Evolutionary conservation across 2,888 invertebrate genomes (phyloP), one percentile per base, ranked within the genome.

Genomic region (Agriopis leucophaearia): DNA sequence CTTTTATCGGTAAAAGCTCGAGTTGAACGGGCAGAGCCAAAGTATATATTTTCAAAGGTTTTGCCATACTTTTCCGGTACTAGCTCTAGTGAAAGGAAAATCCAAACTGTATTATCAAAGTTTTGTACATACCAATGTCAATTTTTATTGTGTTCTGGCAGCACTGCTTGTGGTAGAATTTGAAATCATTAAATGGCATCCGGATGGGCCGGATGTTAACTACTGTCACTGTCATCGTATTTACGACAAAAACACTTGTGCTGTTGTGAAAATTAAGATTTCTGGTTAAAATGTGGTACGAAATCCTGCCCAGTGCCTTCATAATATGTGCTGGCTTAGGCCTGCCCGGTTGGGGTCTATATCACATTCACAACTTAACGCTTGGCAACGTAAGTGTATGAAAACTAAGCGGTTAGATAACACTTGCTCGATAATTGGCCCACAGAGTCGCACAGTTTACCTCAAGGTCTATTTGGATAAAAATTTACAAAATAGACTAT

Each of bases 201-300:
- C 38, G 8, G 8, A 42, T 16, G 18, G 88, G 8, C 7, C 38
- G 8, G 8, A 42, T 16, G 18, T 42, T 36, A 10, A 13, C 15
- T 38, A 38, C 38, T 79, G 75, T 64, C 72, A 66, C 59, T 72
- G 72, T 61, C 63, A 68, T 51, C 50, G 44, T 60, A 36, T 70
- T 65, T 62, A 68, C 71, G 36, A 69, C 69, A 16, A 76, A 77
- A 71, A 74, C 74, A 72, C 72, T 81, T 74, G 71, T 69, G 57
- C 64, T 68, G 62, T 66, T 12, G 50, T 16, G 16, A 48, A 51
- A 69, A 69, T 74, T 78, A 35, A 63, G 73, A 70, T 74, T 75
- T 59, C 71, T 78, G 27, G 66, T 1, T 52, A 89, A 78, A 84
- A 96, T 96, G 96, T 96, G 96, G 96, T 96, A 95, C 87, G 96